Evolutionary conservation across 2,888 invertebrate species (phyloP).

Genomic region (Drosophila siamana): DNA sequence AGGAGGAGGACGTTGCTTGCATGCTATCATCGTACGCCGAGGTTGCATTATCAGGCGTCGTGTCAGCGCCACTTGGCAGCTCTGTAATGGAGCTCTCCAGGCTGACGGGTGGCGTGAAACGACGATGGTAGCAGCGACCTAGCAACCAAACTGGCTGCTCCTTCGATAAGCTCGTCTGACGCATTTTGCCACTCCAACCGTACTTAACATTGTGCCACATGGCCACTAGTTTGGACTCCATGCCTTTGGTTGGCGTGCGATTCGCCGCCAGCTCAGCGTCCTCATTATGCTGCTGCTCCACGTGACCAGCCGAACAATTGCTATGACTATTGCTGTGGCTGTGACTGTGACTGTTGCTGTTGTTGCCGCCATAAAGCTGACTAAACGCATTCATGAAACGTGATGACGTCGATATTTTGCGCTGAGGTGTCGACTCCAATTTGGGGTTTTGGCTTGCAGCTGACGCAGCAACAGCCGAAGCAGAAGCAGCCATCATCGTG

Average conservation of each 20-base stretch:
- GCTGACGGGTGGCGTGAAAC: slow-evolving; percentile 87
- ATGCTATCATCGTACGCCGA: slow-evolving; percentile 78
- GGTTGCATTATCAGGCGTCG: slow-evolving; percentile 67
- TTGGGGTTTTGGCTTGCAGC: slow-evolving; percentile 55
- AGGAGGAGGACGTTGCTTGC: slow-evolving; percentile 53
- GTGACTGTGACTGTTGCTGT: slow-evolving; percentile 21
- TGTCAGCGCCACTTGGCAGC: slow-evolving; percentile 58
- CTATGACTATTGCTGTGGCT: slow-evolving; percentile 33
- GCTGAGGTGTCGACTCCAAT: slow-evolving; percentile 82
- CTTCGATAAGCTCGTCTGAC: slow-evolving; percentile 90
- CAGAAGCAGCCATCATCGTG: slow-evolving; percentile 31
- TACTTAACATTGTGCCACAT: slow-evolving; percentile 97
- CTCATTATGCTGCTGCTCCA: slow-evolving; percentile 51
- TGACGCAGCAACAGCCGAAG: slow-evolving; percentile 36
- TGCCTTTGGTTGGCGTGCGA: slow-evolving; percentile 87
- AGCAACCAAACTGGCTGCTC: slow-evolving; percentile 95
- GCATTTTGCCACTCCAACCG: slow-evolving; percentile 93
- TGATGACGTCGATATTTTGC: slow-evolving; percentile 85
- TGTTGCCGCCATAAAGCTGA: slow-evolving; percentile 79
- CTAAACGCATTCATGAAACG: slow-evolving; percentile 85
- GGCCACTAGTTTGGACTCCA: slow-evolving; percentile 93
- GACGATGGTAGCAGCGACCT: slow-evolving; percentile 93
- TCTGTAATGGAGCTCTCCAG: slow-evolving; percentile 85
- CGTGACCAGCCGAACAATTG: slow-evolving; percentile 45
- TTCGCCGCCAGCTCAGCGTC: slow-evolving; percentile 76